These are phyloP conservation scores for Phortica variegata DNA, from an alignment of 1,140 invertebrate species.

Conservation along the genomic window DNA sequence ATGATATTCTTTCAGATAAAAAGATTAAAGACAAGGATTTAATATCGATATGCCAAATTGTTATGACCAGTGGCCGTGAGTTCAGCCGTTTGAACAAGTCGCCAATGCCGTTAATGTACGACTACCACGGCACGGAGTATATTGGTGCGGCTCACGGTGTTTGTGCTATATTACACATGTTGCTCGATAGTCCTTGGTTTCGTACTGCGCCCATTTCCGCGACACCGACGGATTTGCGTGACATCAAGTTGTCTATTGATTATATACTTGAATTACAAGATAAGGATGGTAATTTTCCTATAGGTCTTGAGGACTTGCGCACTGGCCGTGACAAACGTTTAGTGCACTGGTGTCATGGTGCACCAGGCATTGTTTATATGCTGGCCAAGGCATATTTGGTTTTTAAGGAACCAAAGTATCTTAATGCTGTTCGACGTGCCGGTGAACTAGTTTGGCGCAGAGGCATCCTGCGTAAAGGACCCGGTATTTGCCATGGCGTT, in stretches of 20 bases:
- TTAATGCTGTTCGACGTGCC: constrained; percentile 67
- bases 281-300: constrained; percentile 71
- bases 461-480: constrained; percentile 75
- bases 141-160: constrained; percentile 77
- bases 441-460: constrained; percentile 74
- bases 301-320: constrained; percentile 67
- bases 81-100: constrained; percentile 63
- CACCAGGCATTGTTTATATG: constrained; percentile 75
- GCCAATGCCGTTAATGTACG: constrained; percentile 74
- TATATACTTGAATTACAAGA: constrained; percentile 68
- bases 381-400: constrained; percentile 74
- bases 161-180: constrained; percentile 61
- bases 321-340: constrained; percentile 60
- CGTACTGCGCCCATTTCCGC: neutral
- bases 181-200: constrained; percentile 39
- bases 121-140: constrained; percentile 78
- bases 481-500: constrained; percentile 78
- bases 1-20: constrained; percentile 59
- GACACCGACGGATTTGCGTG: constrained; percentile 62
- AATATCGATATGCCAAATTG: constrained; percentile 64
- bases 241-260: constrained; percentile 9
- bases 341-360: constrained; percentile 85
- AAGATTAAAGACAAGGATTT: constrained; percentile 59
- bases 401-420: constrained; percentile 70
- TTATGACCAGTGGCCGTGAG: constrained; percentile 66